phyloP scores from a whole-genome alignment of 2,797 vertebrate species.

The Gallinago solitaria region DNA sequence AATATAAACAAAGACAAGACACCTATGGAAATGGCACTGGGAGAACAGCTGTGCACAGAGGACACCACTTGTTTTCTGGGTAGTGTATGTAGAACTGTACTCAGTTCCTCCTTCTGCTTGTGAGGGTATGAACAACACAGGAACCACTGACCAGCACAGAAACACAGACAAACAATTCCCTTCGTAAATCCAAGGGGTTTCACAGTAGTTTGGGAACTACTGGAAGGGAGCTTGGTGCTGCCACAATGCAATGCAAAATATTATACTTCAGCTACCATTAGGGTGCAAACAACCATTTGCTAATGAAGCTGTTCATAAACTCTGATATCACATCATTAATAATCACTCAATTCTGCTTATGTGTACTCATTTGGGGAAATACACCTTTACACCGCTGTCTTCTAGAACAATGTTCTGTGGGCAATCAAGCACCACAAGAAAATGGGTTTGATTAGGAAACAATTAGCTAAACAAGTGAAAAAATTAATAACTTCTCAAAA shows the following conservation, averaged over 20 bases:
- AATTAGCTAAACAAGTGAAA: not conserved
- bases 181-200: not conserved
- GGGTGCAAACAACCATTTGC: not conserved
- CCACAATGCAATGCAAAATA: not conserved
- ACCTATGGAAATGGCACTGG: not conserved
- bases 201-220: not conserved
- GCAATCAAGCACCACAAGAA: not conserved
- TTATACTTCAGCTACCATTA: not conserved
- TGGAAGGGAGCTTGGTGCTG: not conserved
- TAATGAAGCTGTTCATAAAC: not conserved
- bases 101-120: not conserved
- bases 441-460: not conserved
- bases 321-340: not conserved
- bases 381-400: rapidly evolving
- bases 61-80: slow-evolving; percentile 32
- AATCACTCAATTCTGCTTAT: not conserved
- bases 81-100: not conserved
- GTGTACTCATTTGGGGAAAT: not conserved
- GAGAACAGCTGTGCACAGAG: slow-evolving; percentile 62
- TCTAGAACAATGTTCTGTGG: not conserved
- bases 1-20: slow-evolving; percentile 33
- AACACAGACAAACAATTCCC: not conserved
- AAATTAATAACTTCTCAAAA: not conserved
- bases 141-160: not conserved
- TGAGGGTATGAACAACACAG: not conserved